A percentile compares a stretch with the other conserved stretches of the same genome.
Conservation (phyloP, 2,113 vertebrate genomes). For the Cinclus mexicanus region DNA sequence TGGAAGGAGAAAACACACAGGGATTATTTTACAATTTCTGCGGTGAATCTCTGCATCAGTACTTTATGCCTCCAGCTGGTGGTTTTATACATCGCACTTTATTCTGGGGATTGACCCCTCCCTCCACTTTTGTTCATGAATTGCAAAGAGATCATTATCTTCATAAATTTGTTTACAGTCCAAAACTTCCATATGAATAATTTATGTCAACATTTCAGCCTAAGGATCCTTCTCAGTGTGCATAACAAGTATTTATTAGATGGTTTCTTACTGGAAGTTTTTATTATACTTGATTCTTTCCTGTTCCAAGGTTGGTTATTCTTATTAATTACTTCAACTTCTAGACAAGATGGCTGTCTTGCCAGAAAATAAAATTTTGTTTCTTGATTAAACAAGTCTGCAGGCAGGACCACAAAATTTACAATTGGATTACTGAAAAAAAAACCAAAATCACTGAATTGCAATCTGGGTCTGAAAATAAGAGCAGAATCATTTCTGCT, state of each 20-base stretch:
- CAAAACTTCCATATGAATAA: constrained; percentile 55
- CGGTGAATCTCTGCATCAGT: constrained; percentile 4
- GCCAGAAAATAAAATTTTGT: not conserved
- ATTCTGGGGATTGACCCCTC: constrained; percentile 49
- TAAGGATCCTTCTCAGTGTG: constrained; percentile 43
- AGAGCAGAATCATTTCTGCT: not conserved
- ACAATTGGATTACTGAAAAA: not conserved
- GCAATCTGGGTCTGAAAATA: not conserved
- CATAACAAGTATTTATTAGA: constrained; percentile 60
- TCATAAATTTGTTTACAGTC: constrained; percentile 60
- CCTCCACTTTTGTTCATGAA: constrained; percentile 46
- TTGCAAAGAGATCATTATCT: constrained; percentile 63
- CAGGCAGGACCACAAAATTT: not conserved
- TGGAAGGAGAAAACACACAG: not conserved
- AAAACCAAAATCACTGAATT: not conserved
- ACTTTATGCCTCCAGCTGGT: constrained; percentile 24
- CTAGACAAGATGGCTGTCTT: constrained; percentile 2
- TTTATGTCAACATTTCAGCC: constrained; percentile 51
- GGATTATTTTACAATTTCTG: constrained; percentile 44
- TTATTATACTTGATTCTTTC: constrained; percentile 23
- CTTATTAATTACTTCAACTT: constrained; percentile 42
- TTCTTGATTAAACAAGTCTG: constrained; percentile 1
- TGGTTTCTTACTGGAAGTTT: constrained; percentile 23
- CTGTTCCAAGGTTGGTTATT: constrained; percentile 26
- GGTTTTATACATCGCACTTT: constrained; percentile 23